phyloP scores from a whole-genome alignment of 2,113 vertebrate species.

The Macquaria australasica region DNA sequence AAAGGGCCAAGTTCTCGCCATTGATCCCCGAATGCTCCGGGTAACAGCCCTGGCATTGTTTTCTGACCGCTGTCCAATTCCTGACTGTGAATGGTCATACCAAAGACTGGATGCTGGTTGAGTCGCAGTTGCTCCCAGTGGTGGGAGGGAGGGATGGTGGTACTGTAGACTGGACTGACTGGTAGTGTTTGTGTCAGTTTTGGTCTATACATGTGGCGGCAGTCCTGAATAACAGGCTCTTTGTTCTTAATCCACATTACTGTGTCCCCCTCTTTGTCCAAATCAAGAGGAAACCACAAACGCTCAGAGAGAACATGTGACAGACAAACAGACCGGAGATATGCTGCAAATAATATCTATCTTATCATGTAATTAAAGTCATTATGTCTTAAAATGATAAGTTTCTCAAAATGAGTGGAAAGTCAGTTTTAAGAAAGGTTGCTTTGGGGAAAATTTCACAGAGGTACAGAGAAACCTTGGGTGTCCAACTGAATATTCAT shows the following conservation, averaged over 20 bases:
- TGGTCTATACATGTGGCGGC: constrained; percentile 14
- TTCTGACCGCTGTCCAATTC: constrained; percentile 40
- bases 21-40: constrained; percentile 42
- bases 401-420: not conserved
- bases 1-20: constrained; percentile 52
- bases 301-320: constrained; percentile 21
- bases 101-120: constrained; percentile 19
- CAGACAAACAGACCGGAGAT: not conserved
- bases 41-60: constrained; percentile 62
- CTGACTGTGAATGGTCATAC: constrained; percentile 20
- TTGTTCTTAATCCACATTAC: constrained; percentile 38
- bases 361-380: not conserved
- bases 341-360: not conserved
- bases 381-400: not conserved
- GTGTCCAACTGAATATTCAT: not conserved
- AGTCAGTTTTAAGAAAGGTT: not conserved
- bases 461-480: not conserved
- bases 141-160: constrained; percentile 23
- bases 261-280: constrained; percentile 12
- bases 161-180: constrained; percentile 40
- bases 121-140: constrained; percentile 8
- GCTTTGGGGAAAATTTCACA: not conserved
- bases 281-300: constrained; percentile 20
- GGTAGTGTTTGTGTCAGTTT: constrained; percentile 35
- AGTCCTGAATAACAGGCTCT: constrained; percentile 37